phyloP scores from a whole-genome alignment of 1,140 invertebrate species.

The Calosoma granatense region DNA sequence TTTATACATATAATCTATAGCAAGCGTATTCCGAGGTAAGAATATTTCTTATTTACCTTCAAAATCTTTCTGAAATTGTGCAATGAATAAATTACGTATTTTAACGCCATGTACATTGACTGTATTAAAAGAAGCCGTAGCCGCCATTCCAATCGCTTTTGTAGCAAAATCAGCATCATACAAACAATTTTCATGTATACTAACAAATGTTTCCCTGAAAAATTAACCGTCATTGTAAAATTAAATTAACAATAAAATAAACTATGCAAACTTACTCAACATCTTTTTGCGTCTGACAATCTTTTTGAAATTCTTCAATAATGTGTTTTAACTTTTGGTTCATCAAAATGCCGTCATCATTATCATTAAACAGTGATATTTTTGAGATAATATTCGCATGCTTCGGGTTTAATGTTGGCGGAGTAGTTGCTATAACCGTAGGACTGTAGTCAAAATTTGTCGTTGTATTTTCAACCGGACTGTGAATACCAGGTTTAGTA shows the following conservation, averaged over 20 bases:
- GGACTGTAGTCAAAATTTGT: conserved; percentile 11
- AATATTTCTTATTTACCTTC: conserved; percentile 15
- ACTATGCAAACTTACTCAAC: conserved; percentile 23
- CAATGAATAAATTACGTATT: conserved; percentile 17
- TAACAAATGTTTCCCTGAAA: conserved; percentile 14
- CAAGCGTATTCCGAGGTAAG: too few relatives aligned
- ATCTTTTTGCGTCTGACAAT: conserved; percentile 20
- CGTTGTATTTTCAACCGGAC: conserved; percentile 12
- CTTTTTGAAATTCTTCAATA: conserved; percentile 21
- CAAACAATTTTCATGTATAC: conserved; percentile 18
- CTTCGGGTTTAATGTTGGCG: conserved; percentile 8
- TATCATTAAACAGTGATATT: conserved; percentile 20
- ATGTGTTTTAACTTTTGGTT: conserved; percentile 29
- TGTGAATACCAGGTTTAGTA: conserved; percentile 4
- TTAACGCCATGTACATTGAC: conserved; percentile 13
- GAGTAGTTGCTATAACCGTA: neutral
- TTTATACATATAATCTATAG: too few relatives aligned
- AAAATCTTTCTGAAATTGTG: conserved; percentile 17
- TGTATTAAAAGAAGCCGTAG: conserved; percentile 14
- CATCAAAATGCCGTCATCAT: conserved; percentile 28
- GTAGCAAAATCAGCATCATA: conserved; percentile 16
- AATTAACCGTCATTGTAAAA: conserved; percentile 10
- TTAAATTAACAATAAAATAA: conserved; percentile 10
- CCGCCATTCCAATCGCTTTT: conserved; percentile 18
- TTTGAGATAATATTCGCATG: conserved; percentile 20